These are phyloP conservation scores for Hippoglossus stenolepis DNA, from an alignment of 2,113 vertebrate species.

Conservation along the genomic window DNA sequence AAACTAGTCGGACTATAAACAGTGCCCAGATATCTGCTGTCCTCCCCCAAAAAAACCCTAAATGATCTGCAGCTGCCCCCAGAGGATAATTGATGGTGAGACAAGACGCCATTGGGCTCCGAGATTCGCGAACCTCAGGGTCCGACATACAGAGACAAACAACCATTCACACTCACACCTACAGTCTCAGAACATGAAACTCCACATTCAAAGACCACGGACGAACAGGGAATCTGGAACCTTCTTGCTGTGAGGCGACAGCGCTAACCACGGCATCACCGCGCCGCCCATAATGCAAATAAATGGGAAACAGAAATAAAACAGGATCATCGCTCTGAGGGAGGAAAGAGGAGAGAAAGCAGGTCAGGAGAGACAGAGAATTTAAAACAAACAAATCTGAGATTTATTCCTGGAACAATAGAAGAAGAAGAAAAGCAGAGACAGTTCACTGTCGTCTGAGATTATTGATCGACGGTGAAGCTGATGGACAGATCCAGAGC, in stretches of 20 bases:
- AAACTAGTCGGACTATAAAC: no score
- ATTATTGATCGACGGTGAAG: conserved; percentile 39
- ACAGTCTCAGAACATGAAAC: no score
- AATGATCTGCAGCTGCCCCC: no score
- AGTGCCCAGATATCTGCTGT: no score
- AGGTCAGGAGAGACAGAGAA: not conserved
- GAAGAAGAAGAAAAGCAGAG: not conserved
- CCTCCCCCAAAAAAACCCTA: no score
- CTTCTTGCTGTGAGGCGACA: not conserved
- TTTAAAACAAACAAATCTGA: not conserved
- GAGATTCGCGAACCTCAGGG: no score
- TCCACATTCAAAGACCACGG: no score
- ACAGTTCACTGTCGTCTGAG: not conserved
- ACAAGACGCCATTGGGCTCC: no score
- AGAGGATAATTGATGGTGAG: no score
- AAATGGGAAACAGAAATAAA: not conserved
- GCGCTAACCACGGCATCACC: not conserved
- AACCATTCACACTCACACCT: no score
- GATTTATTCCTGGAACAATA: not conserved
- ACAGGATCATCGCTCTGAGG: not conserved
- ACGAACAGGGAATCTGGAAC: no score
- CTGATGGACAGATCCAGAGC: conserved; percentile 21
- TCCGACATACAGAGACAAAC: no score
- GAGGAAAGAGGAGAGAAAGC: not conserved
- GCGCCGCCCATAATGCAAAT: not conserved